phyloP scores from a whole-genome alignment of 2,797 vertebrate species.

The Nannoperca obscura region DNA sequence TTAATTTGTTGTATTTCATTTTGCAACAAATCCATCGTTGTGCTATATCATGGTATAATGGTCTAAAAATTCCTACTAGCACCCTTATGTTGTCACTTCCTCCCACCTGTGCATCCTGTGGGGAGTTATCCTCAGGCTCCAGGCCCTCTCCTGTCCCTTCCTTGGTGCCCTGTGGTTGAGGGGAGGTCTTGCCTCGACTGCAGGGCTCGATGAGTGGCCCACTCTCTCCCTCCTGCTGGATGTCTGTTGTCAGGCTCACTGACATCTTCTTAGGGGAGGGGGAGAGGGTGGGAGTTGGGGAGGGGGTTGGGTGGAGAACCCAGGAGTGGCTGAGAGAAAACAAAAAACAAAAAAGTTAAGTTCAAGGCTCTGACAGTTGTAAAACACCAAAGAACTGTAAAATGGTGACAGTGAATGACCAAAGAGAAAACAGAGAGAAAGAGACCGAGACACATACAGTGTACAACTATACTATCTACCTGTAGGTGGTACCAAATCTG shows the following conservation, averaged over 20 bases:
- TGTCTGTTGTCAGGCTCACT: slow-evolving; percentile 91
- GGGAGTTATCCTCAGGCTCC: slow-evolving; percentile 89
- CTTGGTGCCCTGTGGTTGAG: slow-evolving; percentile 89
- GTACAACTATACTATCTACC: slow-evolving; percentile 61
- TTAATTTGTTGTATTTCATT: background rate
- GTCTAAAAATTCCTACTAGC: background rate
- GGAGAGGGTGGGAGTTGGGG: slow-evolving; percentile 78
- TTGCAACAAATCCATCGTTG: background rate
- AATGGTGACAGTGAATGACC: background rate
- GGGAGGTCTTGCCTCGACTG: slow-evolving; percentile 90
- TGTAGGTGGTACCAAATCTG: slow-evolving; percentile 75
- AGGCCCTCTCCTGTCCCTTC: slow-evolving; percentile 88
- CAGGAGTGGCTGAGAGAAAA: slow-evolving; percentile 74
- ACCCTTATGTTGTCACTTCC: background rate
- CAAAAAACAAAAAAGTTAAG: background rate
- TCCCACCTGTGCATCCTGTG: slow-evolving; percentile 92
- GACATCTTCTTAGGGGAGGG: slow-evolving; percentile 91
- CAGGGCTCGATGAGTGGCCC: slow-evolving; percentile 90
- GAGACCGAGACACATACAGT: background rate
- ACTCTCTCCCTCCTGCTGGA: slow-evolving; percentile 97
- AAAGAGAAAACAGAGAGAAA: slow-evolving; percentile 8
- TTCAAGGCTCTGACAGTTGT: background rate
- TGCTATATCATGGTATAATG: background rate
- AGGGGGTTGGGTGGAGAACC: slow-evolving; percentile 76
- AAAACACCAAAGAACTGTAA: background rate